phyloP scores from a whole-genome alignment of 2,113 vertebrate species.

The Phoenicopterus ruber region DNA sequence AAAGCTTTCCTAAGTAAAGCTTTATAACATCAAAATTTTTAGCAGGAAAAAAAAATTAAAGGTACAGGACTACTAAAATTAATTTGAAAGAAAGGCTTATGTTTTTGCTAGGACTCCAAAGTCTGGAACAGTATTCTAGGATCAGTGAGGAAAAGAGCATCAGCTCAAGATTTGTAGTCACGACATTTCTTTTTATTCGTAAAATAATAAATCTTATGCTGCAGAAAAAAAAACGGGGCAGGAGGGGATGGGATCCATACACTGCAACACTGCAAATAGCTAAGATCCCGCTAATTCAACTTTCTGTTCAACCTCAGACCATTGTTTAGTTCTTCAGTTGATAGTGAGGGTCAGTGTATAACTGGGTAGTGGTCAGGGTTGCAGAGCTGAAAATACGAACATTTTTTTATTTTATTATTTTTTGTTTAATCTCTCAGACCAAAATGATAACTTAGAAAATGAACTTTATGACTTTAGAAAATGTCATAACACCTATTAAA shows the following conservation, averaged over 20 bases:
- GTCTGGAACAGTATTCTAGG: background rate
- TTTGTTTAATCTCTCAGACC: background rate
- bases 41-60: background rate
- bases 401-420: too few relatives aligned
- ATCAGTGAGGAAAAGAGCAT: background rate
- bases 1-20: background rate
- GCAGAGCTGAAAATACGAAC: background rate
- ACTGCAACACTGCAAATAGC: background rate
- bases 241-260: background rate
- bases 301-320: background rate
- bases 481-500: background rate
- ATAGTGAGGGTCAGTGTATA: background rate
- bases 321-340: background rate
- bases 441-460: too few relatives aligned
- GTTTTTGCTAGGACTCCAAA: background rate
- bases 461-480: too few relatives aligned
- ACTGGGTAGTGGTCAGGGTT: background rate
- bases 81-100: background rate
- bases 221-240: accelerated
- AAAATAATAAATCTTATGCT: background rate
- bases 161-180: background rate
- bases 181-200: background rate
- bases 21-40: background rate
- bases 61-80: background rate
- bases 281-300: background rate